Evolutionary conservation across 1,140 invertebrate genomes (phyloP).

Genomic region (Dinoponera quadriceps): DNA sequence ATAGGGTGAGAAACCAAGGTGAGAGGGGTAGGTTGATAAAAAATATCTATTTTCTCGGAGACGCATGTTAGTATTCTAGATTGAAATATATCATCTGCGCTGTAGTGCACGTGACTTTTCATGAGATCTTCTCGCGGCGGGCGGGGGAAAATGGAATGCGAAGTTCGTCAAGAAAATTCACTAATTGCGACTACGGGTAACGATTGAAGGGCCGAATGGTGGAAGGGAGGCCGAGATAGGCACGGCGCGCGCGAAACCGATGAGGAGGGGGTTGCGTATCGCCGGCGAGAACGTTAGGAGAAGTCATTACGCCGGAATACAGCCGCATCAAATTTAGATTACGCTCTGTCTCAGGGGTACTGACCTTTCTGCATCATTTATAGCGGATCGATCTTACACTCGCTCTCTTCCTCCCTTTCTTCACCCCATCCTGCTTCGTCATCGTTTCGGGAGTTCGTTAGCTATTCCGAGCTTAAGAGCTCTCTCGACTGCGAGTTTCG

Average conservation of each 20-base stretch:
- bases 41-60: no score
- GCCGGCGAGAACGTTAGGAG: constrained; percentile 37
- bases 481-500: constrained; percentile 60
- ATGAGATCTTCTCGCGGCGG: constrained; percentile 10
- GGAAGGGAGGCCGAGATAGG: no score
- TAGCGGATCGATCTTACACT: constrained; percentile 37
- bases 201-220: constrained; percentile 4
- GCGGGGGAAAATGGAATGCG: not conserved
- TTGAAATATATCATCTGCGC: no score
- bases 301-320: constrained; percentile 56
- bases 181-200: constrained; percentile 24
- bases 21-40: no score
- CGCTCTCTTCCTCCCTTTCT: not conserved
- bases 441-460: constrained; percentile 60
- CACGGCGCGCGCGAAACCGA: not conserved
- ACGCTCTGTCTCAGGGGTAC: constrained; percentile 57
- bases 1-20: no score
- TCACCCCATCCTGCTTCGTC: not conserved
- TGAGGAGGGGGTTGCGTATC: constrained; percentile 8
- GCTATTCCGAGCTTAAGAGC: constrained; percentile 64
- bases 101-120: constrained; percentile 6
- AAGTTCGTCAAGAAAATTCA: constrained; percentile 22
- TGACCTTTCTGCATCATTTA: constrained; percentile 62
- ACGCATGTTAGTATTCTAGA: no score
- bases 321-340: constrained; percentile 55